A percentile compares a stretch with the other conserved stretches of the same genome.
phyloP scores from a whole-genome alignment of 2,888 invertebrate genomes.

The Zootermopsis nevadensis region DNA sequence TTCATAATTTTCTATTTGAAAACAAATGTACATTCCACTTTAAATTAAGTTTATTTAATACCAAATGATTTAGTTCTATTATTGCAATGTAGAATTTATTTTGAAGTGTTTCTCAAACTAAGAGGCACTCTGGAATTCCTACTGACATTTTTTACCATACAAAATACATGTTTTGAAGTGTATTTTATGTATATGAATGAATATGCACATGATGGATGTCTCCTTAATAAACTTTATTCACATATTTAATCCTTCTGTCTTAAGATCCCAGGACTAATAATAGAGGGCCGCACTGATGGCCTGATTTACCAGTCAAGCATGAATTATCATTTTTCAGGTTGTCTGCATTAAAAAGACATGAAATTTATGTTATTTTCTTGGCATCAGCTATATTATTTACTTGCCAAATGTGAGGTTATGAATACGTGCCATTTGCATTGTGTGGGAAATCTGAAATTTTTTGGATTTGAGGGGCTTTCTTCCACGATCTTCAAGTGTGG shows the following conservation, averaged over 20 bases:
- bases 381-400: too few relatives aligned
- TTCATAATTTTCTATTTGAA: not conserved
- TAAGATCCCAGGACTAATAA: too few relatives aligned
- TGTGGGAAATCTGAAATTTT: not conserved
- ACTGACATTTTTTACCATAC: not conserved
- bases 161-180: not conserved
- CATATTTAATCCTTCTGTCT: not conserved
- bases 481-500: not conserved
- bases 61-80: not conserved
- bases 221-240: not conserved
- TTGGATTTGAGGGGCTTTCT: not conserved
- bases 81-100: not conserved
- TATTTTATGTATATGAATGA: not conserved
- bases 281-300: too few relatives aligned
- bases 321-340: too few relatives aligned
- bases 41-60: not conserved
- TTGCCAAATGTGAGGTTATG: too few relatives aligned
- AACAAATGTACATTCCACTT: constrained; percentile 13
- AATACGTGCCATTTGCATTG: not conserved
- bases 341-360: too few relatives aligned
- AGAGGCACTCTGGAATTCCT: not conserved
- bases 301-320: too few relatives aligned
- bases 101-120: constrained; percentile 22
- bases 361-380: too few relatives aligned
- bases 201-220: not conserved